Base-by-base conservation (phyloP, 2,113 vertebrate genomes). In the Pituophis catenifer region DNA sequence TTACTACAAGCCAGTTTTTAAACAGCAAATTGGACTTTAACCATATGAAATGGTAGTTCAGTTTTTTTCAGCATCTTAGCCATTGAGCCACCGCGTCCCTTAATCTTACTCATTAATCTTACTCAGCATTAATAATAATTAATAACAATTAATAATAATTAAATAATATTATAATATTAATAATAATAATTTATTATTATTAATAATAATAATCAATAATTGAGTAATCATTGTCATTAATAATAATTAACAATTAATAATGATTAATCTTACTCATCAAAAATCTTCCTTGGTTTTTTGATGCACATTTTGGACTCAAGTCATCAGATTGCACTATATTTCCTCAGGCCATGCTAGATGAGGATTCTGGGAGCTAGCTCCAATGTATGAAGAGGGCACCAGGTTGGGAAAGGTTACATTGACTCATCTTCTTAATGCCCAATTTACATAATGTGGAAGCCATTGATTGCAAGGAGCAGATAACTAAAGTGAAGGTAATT, bases 401-500 rank as follows among this genome's bases (percentile, higher is more conserved):
- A 38, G 33, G 33, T 81, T 81, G 70, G 70, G 17, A 81, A 81
- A 81, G 17, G 33, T 81, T 38, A 81, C 88, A 48, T 4, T 33
- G 65, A 50, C 89, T 21, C 53, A 8, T 11, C 9, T 12, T 54
- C 1, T 55, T 8, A 15, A 8, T 13, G 62, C 13, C 93, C 38
- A 15, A n/a, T 59, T 88, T 94, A 38, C n/a, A 89, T 92, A 91
- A 92, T n/a, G 53, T 17, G 92, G 24, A 91, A 21, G 91, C 19
- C 86, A 88, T 93, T 70, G 87, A 88, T 89, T 91, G n/a, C 65
- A 92, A 91, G 50, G 26, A 17, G 3, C 9, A 8, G 7, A 88
- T 75, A 17, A 50, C 24, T 23, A 21, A 65, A 38, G 5, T 1
- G 91, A n/a, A n/a, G 93, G 85, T 87, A 89, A 86, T 89, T n/a